Evolutionary conservation across 2,797 vertebrate genomes (phyloP), one percentile per base, ranked within the genome.

Genomic region (Leptodactylus fallax): DNA sequence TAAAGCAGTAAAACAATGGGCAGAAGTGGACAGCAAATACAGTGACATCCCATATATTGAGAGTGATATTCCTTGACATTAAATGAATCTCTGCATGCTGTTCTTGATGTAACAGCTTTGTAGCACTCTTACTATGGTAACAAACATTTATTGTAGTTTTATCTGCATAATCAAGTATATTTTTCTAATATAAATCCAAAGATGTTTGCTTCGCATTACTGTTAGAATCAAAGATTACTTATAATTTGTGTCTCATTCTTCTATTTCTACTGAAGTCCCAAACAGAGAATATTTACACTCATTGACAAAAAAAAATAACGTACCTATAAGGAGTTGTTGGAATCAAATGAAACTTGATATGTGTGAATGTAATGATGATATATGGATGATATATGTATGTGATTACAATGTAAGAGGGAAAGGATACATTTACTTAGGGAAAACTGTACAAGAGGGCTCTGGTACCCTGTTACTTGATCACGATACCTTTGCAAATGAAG

Each of bases 31-130:
- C 93, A 95, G 94, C 88, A 97, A 96, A 87, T 99, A 98, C 92
- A 95, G 95, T 0, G 97, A 98, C 95, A 99, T 99, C 87, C 98
- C 98, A 0, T 99, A 96, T 91, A 99, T 99, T 0, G 98, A 99
- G 88, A 98, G 96, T 6, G 97, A 99, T 0, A 92, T 96, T 91
- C 96, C 96, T 25, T 97, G 95, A 97, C 6, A 3, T 56, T 10
- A 63, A 2, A n/a, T 83, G 71, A 36, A 71, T 7, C 16, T 45
- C 17, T 45, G 36, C 16, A 2, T 45, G 14, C 80, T 23, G 7
- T 51, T 0, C 0, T 16, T 27, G 14, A 27, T 72, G 3, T 8
- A 47, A 45, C 25, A 71, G 6, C 67, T 7, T 27, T 45, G 10
- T 45, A 13, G 7, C 27, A 9, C 36, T 19, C 69, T 9, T 7